These are phyloP conservation scores for Tetheella fluctuosa DNA, from an alignment of 2,888 invertebrate genomes.

Conservation along the genomic window DNA sequence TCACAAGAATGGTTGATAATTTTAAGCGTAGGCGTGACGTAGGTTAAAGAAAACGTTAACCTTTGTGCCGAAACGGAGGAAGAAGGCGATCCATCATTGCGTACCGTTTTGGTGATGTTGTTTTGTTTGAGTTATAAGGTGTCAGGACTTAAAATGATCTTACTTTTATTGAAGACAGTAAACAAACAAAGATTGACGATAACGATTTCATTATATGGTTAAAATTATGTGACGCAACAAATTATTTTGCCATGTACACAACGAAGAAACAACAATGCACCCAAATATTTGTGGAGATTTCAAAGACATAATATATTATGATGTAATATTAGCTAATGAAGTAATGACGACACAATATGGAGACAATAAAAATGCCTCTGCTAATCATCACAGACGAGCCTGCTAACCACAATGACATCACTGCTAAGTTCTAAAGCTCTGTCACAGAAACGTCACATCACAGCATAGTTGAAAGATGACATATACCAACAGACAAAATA, in stretches of 20 bases:
- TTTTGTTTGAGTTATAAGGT: constrained; percentile 22
- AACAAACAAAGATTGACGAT: not conserved
- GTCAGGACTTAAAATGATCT: not conserved
- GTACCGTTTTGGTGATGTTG: constrained; percentile 22
- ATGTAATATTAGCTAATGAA: constrained; percentile 24
- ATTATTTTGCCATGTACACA: constrained; percentile 5
- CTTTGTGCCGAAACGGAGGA: constrained; percentile 45
- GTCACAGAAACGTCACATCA: constrained; percentile 53
- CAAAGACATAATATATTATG: constrained; percentile 13
- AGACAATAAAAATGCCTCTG: constrained; percentile 24
- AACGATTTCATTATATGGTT: constrained; percentile 1
- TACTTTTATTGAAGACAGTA: not conserved
- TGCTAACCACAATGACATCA: constrained; percentile 66
- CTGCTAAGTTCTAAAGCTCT: constrained; percentile 43
- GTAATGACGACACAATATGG: constrained; percentile 32
- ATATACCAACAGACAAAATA: constrained; percentile 42
- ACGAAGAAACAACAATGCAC: not conserved
- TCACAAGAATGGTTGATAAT: constrained; percentile 46
- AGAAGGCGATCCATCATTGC: constrained; percentile 38
- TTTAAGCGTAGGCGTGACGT: constrained; percentile 68
- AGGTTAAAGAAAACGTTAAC: constrained; percentile 54
- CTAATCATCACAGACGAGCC: constrained; percentile 28
- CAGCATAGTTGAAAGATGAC: constrained; percentile 63
- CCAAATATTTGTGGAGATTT: not conserved
- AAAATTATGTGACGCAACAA: not conserved